Evolutionary conservation across 2,113 vertebrate genomes (phyloP).

Genomic region (Casuarius casuarius): DNA sequence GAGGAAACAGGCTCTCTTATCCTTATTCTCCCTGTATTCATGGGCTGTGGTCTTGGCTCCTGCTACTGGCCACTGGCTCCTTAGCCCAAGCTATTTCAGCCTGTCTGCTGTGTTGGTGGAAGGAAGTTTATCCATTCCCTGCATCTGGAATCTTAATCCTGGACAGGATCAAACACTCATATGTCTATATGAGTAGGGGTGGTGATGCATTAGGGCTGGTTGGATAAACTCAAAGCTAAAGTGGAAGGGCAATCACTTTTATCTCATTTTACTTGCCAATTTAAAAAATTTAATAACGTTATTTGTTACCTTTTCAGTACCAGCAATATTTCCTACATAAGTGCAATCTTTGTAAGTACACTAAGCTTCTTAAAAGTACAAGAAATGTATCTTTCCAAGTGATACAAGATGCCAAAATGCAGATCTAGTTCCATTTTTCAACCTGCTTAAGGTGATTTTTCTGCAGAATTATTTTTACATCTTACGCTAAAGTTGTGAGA

Average conservation of each 20-base stretch:
- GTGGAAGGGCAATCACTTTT: background rate
- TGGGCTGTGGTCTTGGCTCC: background rate
- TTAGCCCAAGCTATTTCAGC: background rate
- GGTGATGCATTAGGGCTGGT: background rate
- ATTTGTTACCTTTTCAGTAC: background rate
- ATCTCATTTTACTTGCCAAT: background rate
- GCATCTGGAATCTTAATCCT: background rate
- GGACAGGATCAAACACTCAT: background rate
- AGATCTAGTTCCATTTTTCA: background rate
- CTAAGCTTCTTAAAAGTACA: background rate
- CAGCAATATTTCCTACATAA: background rate
- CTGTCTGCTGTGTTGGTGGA: background rate
- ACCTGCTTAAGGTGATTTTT: constrained; percentile 16
- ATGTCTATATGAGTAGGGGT: background rate
- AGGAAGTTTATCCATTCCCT: background rate
- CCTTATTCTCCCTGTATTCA: background rate
- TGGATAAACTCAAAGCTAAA: background rate
- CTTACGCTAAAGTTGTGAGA: constrained; percentile 5
- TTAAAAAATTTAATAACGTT: background rate
- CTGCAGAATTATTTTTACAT: background rate
- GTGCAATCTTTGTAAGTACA: background rate
- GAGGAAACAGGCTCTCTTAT: background rate
- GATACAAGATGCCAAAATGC: background rate
- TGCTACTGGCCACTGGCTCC: background rate
- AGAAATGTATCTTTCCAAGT: background rate